Evolutionary conservation across 2,113 vertebrate species (phyloP).

Genomic region (Cryptomyrus ogoouensis): DNA sequence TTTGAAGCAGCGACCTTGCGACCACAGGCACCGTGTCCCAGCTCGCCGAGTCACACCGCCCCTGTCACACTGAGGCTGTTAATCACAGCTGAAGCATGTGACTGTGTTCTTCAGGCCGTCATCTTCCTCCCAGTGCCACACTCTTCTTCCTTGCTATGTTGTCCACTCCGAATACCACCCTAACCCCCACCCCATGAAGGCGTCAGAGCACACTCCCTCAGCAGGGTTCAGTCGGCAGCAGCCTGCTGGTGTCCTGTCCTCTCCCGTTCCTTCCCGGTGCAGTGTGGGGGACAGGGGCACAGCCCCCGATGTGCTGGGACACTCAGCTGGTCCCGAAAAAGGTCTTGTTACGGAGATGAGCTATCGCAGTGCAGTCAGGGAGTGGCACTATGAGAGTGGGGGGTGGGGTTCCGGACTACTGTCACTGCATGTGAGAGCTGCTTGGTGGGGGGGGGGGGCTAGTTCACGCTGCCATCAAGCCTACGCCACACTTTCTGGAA

Average conservation of each 20-base stretch:
- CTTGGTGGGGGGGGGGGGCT: background rate
- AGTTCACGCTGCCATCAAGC: background rate
- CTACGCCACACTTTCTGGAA: background rate
- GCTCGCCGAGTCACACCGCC: background rate
- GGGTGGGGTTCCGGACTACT: background rate
- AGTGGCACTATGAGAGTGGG: background rate
- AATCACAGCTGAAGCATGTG: background rate
- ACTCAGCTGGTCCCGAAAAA: too few relatives aligned
- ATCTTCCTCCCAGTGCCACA: background rate
- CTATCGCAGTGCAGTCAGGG: too few relatives aligned
- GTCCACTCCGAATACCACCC: background rate
- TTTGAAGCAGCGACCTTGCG: background rate
- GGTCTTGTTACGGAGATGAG: slow-evolving; percentile 19
- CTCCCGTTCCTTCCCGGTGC: background rate
- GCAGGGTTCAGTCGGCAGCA: background rate
- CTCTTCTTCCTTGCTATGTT: background rate
- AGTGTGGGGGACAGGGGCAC: background rate
- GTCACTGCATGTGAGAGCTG: background rate
- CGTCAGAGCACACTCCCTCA: background rate
- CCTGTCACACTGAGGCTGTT: background rate
- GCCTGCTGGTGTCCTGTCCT: background rate
- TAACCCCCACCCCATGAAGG: background rate
- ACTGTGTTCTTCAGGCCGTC: background rate
- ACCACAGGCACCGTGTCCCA: background rate
- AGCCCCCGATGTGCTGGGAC: too few relatives aligned